phyloP scores from a whole-genome alignment of 2,113 vertebrate genomes.

The Catagonus wagneri region DNA sequence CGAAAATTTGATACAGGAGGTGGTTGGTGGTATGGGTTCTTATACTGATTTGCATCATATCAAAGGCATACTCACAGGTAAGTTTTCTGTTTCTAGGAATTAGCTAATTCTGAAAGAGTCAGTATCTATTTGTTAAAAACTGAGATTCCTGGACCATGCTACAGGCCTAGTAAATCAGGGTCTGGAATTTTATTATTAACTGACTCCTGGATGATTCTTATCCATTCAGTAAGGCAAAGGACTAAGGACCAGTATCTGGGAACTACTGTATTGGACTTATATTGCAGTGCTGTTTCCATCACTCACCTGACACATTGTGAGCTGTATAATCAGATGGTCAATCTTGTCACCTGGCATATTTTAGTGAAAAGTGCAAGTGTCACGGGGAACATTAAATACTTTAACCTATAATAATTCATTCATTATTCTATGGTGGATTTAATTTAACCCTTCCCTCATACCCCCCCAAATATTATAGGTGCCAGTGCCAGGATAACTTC shows the following conservation, averaged over 20 bases:
- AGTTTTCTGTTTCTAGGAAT: not conserved
- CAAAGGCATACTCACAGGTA: not conserved
- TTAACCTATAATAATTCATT: not conserved
- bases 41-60: not conserved
- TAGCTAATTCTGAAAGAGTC: not conserved
- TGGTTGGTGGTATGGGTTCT: not conserved
- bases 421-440: not conserved
- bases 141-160: not conserved
- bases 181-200: not conserved
- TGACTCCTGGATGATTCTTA: not conserved
- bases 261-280: not conserved
- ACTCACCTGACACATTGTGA: not conserved
- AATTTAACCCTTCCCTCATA: not conserved
- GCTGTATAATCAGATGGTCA: not conserved
- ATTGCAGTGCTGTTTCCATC: not conserved
- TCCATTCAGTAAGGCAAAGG: not conserved
- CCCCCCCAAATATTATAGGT: not conserved
- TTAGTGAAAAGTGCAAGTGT: not conserved
- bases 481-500: not conserved
- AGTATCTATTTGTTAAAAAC: not conserved
- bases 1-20: not conserved
- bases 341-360: not conserved
- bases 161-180: not conserved
- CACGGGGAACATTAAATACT: not conserved
- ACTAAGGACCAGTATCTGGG: not conserved